These are phyloP conservation scores for Microctonus hyperodae DNA, from an alignment of 2,888 invertebrate genomes.

Conservation along the genomic window DNA sequence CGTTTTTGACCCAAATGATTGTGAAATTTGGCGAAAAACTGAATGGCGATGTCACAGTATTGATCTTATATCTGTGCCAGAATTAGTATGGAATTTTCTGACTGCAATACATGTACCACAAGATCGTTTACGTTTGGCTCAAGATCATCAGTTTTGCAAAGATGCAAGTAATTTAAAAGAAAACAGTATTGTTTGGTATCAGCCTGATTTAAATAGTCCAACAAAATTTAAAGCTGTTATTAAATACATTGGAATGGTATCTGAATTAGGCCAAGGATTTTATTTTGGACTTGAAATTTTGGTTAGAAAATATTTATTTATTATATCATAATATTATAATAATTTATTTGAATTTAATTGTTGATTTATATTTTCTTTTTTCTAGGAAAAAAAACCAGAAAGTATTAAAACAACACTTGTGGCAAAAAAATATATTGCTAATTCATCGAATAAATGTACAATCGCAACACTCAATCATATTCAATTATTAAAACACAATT, in stretches of 20 bases:
- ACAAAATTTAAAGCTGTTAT: slow-evolving; percentile 59
- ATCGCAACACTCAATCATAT: slow-evolving; percentile 50
- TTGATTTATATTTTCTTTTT: slow-evolving; percentile 14
- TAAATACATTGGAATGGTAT: slow-evolving; percentile 66
- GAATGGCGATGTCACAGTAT: slow-evolving; percentile 55
- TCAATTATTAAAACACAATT: slow-evolving; percentile 36
- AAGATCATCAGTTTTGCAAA: slow-evolving; percentile 62
- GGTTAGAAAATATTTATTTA: slow-evolving; percentile 44
- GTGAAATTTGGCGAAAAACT: slow-evolving; percentile 51
- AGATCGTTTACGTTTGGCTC: slow-evolving; percentile 65
- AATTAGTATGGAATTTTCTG: slow-evolving; percentile 65
- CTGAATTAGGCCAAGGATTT: slow-evolving; percentile 65
- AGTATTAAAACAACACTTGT: slow-evolving; percentile 38
- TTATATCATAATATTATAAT: not conserved
- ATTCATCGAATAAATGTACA: slow-evolving; percentile 41
- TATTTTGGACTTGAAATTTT: slow-evolving; percentile 68
- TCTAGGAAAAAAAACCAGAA: slow-evolving; percentile 44
- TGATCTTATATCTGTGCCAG: slow-evolving; percentile 50
- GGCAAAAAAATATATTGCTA: slow-evolving; percentile 43
- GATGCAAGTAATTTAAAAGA: slow-evolving; percentile 56
- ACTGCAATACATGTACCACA: slow-evolving; percentile 65
- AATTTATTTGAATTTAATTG: not conserved
- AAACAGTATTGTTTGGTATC: slow-evolving; percentile 50
- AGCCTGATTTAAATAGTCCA: slow-evolving; percentile 29
- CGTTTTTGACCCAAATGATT: slow-evolving; percentile 41